These are phyloP conservation scores for Congeria kusceri DNA, from an alignment of 2,888 invertebrate species.

Conservation along the genomic window DNA sequence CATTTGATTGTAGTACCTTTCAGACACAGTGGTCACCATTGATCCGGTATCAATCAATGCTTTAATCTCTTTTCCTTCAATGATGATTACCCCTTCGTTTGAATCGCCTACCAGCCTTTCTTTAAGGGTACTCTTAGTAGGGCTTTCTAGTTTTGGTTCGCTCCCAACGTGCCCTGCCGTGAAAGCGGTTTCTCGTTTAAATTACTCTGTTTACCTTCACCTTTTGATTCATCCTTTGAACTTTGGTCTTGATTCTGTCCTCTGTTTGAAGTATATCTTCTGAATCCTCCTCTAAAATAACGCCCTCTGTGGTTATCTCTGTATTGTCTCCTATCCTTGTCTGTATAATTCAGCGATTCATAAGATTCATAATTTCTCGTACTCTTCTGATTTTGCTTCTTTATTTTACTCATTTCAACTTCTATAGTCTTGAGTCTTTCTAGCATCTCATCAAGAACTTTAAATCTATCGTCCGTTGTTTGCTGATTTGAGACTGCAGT, in stretches of 20 bases:
- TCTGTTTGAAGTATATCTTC: neutral
- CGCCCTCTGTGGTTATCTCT: no score
- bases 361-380: no score
- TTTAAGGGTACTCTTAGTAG: constrained; percentile 2
- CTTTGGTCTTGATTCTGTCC: no score
- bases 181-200: constrained; percentile 7
- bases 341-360: no score
- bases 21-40: constrained; percentile 13
- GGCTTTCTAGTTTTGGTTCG: constrained; percentile 10
- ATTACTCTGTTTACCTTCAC: neutral
- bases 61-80: constrained; percentile 4
- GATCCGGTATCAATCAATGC: constrained; percentile 22
- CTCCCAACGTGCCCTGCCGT: constrained; percentile 11
- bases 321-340: no score
- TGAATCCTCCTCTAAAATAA: neutral
- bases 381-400: no score
- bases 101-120: constrained; percentile 12
- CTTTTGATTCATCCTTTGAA: neutral
- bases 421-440: no score
- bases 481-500: no score
- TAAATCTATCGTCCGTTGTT: no score
- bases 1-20: constrained; percentile 6
- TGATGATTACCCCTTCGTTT: constrained; percentile 19
- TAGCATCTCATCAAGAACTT: no score
- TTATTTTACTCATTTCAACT: no score